Conservation (phyloP, 2,113 vertebrate genomes). For the Cepphus grylle region DNA sequence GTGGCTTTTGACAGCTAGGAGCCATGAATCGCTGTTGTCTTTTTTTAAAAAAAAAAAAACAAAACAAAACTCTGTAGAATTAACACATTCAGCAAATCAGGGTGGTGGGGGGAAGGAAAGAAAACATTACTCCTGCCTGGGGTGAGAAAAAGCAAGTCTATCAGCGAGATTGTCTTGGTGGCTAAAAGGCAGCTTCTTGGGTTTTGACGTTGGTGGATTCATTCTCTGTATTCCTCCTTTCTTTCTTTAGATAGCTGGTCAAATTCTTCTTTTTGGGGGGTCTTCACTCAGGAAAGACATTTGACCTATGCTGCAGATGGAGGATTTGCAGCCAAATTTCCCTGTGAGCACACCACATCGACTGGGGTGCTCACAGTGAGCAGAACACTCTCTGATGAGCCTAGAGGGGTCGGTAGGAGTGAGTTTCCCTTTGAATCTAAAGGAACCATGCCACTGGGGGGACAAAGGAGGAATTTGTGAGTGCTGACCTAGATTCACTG, state of each 20-base stretch:
- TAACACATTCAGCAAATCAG: slow-evolving; percentile 32
- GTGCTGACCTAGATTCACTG: neutral
- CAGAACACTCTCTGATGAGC: neutral
- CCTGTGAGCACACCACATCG: neutral
- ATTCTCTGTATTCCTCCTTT: slow-evolving; percentile 14
- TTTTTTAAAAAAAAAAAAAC: neutral
- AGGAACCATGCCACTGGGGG: fast-evolving
- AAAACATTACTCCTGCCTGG: slow-evolving; percentile 43
- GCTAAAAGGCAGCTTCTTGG: slow-evolving; percentile 64
- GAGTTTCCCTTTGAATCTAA: neutral
- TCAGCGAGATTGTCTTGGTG: slow-evolving; percentile 37
- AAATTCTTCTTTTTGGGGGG: neutral
- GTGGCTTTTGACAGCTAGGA: slow-evolving; percentile 61
- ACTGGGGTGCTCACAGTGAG: neutral
- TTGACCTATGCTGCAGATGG: neutral
- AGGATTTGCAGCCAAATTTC: neutral
- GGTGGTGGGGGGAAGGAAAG: neutral
- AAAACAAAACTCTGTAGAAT: neutral
- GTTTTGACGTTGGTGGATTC: slow-evolving; percentile 13
- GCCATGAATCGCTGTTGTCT: slow-evolving; percentile 44
- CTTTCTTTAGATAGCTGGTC: neutral
- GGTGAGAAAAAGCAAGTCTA: slow-evolving; percentile 64
- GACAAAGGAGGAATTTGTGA: neutral
- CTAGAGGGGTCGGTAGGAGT: neutral
- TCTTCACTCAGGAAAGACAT: neutral